Percentiles rank a stretch among this genome's conserved stretches.
These are phyloP conservation scores for Polypterus senegalus DNA, from an alignment of 2,113 vertebrate genomes.

Conservation along the genomic window DNA sequence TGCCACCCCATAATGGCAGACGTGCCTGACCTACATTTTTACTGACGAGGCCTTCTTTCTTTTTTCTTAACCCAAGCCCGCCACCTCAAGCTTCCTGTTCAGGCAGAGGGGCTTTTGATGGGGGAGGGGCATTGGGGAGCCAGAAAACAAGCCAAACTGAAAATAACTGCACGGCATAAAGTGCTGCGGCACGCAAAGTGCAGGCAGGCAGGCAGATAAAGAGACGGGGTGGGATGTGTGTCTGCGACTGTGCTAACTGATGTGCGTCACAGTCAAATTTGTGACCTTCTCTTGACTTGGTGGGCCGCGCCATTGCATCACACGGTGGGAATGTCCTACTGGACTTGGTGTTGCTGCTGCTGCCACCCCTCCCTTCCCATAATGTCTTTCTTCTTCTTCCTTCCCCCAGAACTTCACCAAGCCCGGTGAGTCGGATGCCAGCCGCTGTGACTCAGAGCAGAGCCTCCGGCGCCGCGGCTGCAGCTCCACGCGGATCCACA, in stretches of 20 bases:
- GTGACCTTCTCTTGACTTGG: too few relatives aligned
- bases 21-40: too few relatives aligned
- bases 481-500: constrained; percentile 21
- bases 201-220: background rate
- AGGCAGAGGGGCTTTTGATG: too few relatives aligned
- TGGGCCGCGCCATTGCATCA: background rate
- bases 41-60: too few relatives aligned
- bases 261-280: background rate
- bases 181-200: background rate
- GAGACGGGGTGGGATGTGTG: too few relatives aligned
- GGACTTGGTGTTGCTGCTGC: constrained; percentile 10
- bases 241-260: background rate
- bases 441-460: constrained; percentile 28
- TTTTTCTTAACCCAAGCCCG: too few relatives aligned
- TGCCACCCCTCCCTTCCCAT: constrained; percentile 5
- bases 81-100: too few relatives aligned
- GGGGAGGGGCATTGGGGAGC: too few relatives aligned
- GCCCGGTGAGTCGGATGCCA: constrained; percentile 23
- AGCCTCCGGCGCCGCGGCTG: constrained; percentile 39
- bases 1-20: too few relatives aligned
- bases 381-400: background rate
- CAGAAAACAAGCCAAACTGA: too few relatives aligned
- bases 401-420: constrained; percentile 33
- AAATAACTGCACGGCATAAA: too few relatives aligned
- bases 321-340: background rate